A percentile compares a stretch with the other conserved stretches of the same genome.
phyloP scores from a whole-genome alignment of 2,888 invertebrate genomes.

The Podabrus alpinus region DNA sequence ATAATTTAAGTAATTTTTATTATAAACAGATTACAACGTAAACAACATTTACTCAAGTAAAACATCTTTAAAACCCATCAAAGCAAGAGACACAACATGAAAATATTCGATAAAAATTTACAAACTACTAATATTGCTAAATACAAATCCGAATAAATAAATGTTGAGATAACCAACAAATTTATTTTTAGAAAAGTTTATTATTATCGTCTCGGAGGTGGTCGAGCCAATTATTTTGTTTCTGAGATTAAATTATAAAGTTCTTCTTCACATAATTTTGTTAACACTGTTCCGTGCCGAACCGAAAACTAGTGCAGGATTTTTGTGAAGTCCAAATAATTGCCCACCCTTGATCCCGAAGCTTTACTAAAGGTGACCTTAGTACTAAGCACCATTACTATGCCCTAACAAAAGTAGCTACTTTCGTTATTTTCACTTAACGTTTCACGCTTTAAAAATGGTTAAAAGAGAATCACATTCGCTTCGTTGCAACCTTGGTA shows the following conservation, averaged over 20 bases:
- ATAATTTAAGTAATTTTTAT: neutral
- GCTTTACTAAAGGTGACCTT: neutral
- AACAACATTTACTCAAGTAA: neutral
- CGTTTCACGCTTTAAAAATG: neutral
- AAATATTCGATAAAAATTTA: neutral
- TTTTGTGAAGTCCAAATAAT: neutral
- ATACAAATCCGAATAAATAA: neutral
- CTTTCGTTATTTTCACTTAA: neutral
- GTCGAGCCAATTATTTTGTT: neutral
- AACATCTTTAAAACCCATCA: neutral
- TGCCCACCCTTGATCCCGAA: neutral
- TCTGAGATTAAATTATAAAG: neutral
- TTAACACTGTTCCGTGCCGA: neutral
- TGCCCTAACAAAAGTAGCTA: neutral
- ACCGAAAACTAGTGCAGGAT: neutral
- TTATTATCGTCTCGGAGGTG: neutral
- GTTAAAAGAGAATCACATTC: neutral
- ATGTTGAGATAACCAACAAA: neutral
- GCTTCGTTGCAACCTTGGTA: neutral
- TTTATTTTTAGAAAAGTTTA: neutral
- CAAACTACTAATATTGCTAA: neutral
- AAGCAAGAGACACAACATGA: neutral
- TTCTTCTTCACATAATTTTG: neutral
- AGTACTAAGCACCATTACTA: neutral
- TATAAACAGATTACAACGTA: neutral